phyloP scores from a whole-genome alignment of 2,113 vertebrate genomes.

The Brachypodius melanocephalos region DNA sequence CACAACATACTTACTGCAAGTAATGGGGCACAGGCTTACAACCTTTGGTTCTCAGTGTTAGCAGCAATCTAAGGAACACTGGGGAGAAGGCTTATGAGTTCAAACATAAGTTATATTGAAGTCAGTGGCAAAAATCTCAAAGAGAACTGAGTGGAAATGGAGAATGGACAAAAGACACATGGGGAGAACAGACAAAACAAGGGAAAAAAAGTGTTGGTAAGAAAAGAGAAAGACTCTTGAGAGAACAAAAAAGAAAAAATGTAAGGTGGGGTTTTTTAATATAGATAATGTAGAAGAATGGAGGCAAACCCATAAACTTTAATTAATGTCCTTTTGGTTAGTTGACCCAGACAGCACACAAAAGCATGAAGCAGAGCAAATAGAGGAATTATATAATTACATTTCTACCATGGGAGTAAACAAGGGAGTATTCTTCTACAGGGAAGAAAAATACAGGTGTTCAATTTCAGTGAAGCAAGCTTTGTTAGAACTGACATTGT shows the following conservation, averaged over 20 bases:
- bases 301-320: not conserved
- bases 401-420: not conserved
- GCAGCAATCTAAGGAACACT: not conserved
- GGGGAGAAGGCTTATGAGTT: not conserved
- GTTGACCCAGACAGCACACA: not conserved
- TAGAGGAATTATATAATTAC: not conserved
- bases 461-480: not conserved
- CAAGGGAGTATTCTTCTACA: not conserved
- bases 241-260: not conserved
- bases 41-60: not conserved
- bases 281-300: not conserved
- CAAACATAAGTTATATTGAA: not conserved
- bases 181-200: not conserved
- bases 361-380: not conserved
- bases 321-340: not conserved
- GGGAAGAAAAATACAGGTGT: not conserved
- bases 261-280: not conserved
- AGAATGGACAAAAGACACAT: not conserved
- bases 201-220: not conserved
- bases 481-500: not conserved
- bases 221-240: not conserved
- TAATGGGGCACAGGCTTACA: not conserved
- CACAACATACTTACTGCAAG: not conserved
- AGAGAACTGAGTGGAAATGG: not conserved
- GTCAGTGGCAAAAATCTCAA: not conserved